Percentiles rank a stretch among this genome's conserved stretches.
These are phyloP conservation scores for Malurus alboscapulatus DNA, from an alignment of 2,113 vertebrate genomes.

Conservation along the genomic window DNA sequence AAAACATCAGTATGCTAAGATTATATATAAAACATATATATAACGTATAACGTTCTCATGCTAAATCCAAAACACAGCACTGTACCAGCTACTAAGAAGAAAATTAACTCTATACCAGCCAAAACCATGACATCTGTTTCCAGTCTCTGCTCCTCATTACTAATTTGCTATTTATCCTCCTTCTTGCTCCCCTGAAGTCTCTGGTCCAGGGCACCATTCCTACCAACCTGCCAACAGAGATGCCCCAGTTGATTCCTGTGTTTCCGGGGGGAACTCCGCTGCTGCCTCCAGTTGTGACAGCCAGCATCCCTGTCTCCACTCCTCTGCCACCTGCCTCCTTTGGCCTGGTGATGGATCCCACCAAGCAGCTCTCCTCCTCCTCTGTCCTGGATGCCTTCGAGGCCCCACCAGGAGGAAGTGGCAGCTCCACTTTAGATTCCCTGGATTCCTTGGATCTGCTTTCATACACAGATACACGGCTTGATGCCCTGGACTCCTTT, in stretches of 20 bases:
- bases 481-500: slow-evolving; percentile 86
- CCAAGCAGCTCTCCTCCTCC: slow-evolving; percentile 76
- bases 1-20: not conserved
- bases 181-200: slow-evolving; percentile 48
- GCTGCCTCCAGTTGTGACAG: slow-evolving; percentile 79
- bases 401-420: slow-evolving; percentile 49
- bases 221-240: slow-evolving; percentile 83
- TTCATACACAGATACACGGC: slow-evolving; percentile 68
- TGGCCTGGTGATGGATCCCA: slow-evolving; percentile 77
- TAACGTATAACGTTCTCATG: not conserved
- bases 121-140: not conserved
- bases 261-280: slow-evolving; percentile 75
- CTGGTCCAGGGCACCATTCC: slow-evolving; percentile 82
- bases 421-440: slow-evolving; percentile 63
- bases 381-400: slow-evolving; percentile 83
- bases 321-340: slow-evolving; percentile 79
- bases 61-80: not conserved
- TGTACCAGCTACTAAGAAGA: not conserved
- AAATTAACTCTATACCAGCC: not conserved
- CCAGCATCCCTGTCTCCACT: slow-evolving; percentile 78
- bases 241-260: slow-evolving; percentile 81
- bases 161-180: not conserved
- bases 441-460: slow-evolving; percentile 68
- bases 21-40: not conserved
- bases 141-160: not conserved